A percentile compares a stretch with the other conserved stretches of the same genome.
Evolutionary conservation across 2,797 vertebrate species (phyloP).

Genomic region (Sandelia bainsii): DNA sequence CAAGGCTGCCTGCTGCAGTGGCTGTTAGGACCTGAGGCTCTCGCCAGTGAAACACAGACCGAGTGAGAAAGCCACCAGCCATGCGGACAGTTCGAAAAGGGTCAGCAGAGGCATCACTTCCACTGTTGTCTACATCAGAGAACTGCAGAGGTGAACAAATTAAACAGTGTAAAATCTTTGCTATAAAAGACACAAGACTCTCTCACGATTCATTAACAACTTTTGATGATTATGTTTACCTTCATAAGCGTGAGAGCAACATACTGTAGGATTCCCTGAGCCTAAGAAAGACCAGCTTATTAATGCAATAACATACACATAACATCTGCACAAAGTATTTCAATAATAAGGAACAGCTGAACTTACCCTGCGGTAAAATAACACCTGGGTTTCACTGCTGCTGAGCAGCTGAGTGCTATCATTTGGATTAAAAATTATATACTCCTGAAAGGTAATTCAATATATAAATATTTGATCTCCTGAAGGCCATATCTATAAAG

Average conservation of each 20-base stretch:
- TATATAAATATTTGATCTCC: conserved; percentile 5
- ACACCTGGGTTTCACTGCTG: conserved; percentile 85
- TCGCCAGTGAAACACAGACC: conserved; percentile 88
- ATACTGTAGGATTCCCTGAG: conserved; percentile 60
- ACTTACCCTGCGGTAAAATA: conserved; percentile 91
- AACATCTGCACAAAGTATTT: not conserved
- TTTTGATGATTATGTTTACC: conserved; percentile 63
- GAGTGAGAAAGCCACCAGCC: conserved; percentile 81
- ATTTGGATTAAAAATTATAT: conserved; percentile 87
- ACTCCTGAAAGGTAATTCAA: conserved; percentile 78
- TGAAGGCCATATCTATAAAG: not conserved
- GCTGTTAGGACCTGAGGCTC: conserved; percentile 81
- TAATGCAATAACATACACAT: not conserved
- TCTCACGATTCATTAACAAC: not conserved
- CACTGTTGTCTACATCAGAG: not conserved
- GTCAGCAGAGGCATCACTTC: not conserved
- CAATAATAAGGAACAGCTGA: not conserved
- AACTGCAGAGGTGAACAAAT: conserved; percentile 17
- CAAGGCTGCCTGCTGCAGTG: conserved; percentile 84
- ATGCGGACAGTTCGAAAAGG: conserved; percentile 80
- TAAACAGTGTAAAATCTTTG: not conserved
- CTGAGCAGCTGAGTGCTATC: conserved; percentile 89
- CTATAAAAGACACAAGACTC: conserved; percentile 2
- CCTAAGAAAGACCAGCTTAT: conserved; percentile 59
- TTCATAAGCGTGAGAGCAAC: conserved; percentile 62